phyloP scores from a whole-genome alignment of 2,797 vertebrate species.

The Propithecus deckenii region DNA sequence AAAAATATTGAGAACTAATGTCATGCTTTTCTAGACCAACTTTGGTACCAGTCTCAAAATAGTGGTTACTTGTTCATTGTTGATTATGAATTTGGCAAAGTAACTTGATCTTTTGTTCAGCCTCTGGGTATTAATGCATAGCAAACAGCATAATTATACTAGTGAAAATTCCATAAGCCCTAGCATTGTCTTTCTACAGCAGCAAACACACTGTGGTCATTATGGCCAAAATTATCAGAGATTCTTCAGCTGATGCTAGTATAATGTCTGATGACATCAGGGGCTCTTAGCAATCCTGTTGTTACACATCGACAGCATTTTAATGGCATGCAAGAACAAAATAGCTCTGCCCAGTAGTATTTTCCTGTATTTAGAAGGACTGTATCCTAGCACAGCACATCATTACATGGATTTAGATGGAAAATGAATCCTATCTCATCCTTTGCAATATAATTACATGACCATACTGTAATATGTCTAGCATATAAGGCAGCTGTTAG shows the following conservation, averaged over 20 bases:
- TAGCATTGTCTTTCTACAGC: not conserved
- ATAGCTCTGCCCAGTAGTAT: not conserved
- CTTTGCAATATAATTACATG: slow-evolving; percentile 52
- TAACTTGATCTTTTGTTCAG: slow-evolving; percentile 49
- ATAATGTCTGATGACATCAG: slow-evolving; percentile 51
- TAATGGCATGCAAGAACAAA: slow-evolving; percentile 24
- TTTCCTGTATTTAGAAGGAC: slow-evolving; percentile 5
- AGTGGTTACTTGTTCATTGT: slow-evolving; percentile 21
- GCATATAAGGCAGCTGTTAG: slow-evolving; percentile 46
- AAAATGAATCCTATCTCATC: slow-evolving; percentile 49
- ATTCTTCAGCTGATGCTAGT: slow-evolving; percentile 54
- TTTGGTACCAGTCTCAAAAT: not conserved
- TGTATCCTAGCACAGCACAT: not conserved
- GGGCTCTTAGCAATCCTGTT: not conserved
- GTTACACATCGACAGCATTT: slow-evolving; percentile 41
- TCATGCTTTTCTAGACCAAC: not conserved
- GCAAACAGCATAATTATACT: slow-evolving; percentile 38
- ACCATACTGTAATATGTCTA: slow-evolving; percentile 23
- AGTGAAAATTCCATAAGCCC: slow-evolving; percentile 45
- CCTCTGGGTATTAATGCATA: slow-evolving; percentile 10
- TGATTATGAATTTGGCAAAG: slow-evolving; percentile 56
- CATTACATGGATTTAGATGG: not conserved
- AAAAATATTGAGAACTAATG: slow-evolving; percentile 20
- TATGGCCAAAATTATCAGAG: slow-evolving; percentile 3
- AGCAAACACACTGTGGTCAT: slow-evolving; percentile 39